Evolutionary conservation across 1,140 invertebrate genomes (phyloP), one percentile per base, ranked within the genome.

Genomic region (honey bee (Apis mellifera)): DNA sequence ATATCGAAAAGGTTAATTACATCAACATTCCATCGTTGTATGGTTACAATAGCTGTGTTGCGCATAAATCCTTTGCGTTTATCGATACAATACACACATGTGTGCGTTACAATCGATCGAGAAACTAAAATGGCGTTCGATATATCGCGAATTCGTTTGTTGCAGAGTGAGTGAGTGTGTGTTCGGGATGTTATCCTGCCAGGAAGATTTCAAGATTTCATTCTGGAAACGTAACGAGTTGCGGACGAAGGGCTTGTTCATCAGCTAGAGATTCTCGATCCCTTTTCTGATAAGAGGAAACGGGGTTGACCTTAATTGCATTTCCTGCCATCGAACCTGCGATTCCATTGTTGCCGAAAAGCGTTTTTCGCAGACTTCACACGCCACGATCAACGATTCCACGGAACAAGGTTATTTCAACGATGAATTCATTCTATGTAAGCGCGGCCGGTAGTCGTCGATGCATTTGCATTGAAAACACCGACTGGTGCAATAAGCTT

Each of bases 311-410:
- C 79, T 81, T 75, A 81, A 81, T 81, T 68, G 64, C 72, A 59
- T 15, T 75, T 75, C 62, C 79, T 52, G 79, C 54, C 59, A 21
- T 50, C 66, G 55, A 21, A 50, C 48, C 17, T 23, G 50, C 50
- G 69, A 54, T 57, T 57, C 42, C 21, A 76, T 81, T 76, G 79
- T 81, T 81, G 72, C 79, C 79, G 64, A 81, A 81, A 81, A 81
- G 5, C 54, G 26, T 32, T 76, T 54, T 26, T 21, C 26, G 42
- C 60, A 17, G 48, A 54, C 17, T 74, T 48, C 17, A 50, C 42
- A 60, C n/a, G 50, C 23, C 7, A 23, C 48, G 73, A 75, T 64
- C 52, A 52, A 21, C 73, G 59, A 64, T 15, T 65, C 32, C 19
- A 8, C n/a, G 48, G 74, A 75, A 75, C 23, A n/a, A 75, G 59